These are phyloP conservation scores for Drosophila chauvacae DNA, from an alignment of 1,140 invertebrate species.

Conservation along the genomic window DNA sequence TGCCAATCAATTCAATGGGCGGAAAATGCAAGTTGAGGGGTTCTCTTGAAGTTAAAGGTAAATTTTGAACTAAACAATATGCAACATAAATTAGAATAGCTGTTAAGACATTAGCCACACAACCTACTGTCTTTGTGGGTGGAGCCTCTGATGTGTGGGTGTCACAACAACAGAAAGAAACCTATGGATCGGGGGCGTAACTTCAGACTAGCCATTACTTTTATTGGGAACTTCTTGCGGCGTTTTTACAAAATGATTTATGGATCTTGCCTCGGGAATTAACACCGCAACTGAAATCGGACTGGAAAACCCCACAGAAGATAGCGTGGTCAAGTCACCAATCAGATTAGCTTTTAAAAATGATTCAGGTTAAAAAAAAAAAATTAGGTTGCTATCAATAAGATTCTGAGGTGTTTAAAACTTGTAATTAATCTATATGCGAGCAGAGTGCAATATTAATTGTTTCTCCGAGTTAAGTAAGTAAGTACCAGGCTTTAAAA, in stretches of 20 bases:
- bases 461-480: neutral
- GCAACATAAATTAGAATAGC: constrained; percentile 79
- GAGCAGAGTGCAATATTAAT: neutral
- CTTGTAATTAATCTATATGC: neutral
- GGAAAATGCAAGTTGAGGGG: constrained; percentile 6
- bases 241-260: constrained; percentile 49
- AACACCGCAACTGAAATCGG: constrained; percentile 4
- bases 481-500: neutral
- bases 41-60: constrained; percentile 16
- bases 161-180: constrained; percentile 13
- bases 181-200: constrained; percentile 38
- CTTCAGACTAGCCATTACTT: constrained; percentile 30
- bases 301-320: constrained; percentile 10
- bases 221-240: constrained; percentile 45
- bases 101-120: constrained; percentile 47
- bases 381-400: constrained; percentile 6
- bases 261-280: constrained; percentile 21
- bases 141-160: constrained; percentile 29
- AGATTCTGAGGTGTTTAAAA: neutral
- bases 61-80: constrained; percentile 60
- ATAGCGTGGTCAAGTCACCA: constrained; percentile 16
- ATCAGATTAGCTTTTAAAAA: constrained; percentile 9
- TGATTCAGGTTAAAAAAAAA: constrained; percentile 4
- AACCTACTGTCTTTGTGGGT: constrained; percentile 44
- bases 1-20: constrained; percentile 58